phyloP scores from a whole-genome alignment of 2,113 vertebrate genomes.

The Anguilla rostrata region DNA sequence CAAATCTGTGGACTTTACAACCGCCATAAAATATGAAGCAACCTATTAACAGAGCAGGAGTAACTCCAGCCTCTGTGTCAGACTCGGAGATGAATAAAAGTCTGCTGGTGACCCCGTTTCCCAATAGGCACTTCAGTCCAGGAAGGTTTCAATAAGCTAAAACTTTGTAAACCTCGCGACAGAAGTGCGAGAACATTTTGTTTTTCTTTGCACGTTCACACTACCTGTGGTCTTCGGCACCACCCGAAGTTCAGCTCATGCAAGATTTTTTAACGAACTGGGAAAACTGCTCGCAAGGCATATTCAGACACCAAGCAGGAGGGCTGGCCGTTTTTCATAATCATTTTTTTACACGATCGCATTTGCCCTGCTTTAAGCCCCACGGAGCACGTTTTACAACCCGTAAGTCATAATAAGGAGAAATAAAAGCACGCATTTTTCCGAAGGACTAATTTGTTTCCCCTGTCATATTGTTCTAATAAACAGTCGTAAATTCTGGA shows the following conservation, averaged over 20 bases:
- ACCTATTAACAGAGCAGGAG: constrained; percentile 6
- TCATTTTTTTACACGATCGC: constrained; percentile 4
- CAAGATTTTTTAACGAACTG: not conserved
- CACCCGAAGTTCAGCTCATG: not conserved
- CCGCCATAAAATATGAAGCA: constrained; percentile 14
- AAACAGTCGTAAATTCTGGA: constrained; percentile 32
- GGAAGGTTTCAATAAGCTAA: not conserved
- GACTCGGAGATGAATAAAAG: not conserved
- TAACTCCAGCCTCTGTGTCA: not conserved
- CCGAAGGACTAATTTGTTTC: constrained; percentile 30
- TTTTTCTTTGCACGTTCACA: not conserved
- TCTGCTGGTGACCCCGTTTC: not conserved
- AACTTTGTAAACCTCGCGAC: not conserved
- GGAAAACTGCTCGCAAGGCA: constrained; percentile 25
- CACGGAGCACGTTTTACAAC: constrained; percentile 29
- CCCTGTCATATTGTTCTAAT: constrained; percentile 37
- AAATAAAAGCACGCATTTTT: constrained; percentile 19
- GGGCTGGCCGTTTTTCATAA: constrained; percentile 10
- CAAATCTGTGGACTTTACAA: constrained; percentile 13
- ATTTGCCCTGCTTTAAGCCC: constrained; percentile 7
- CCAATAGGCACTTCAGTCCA: not conserved
- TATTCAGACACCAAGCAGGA: constrained; percentile 20
- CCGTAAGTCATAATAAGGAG: not conserved
- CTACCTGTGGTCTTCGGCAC: not conserved
- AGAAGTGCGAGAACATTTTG: not conserved